These are phyloP conservation scores for Actenoides lindsayi DNA, from an alignment of 2,113 vertebrate genomes.

Conservation along the genomic window DNA sequence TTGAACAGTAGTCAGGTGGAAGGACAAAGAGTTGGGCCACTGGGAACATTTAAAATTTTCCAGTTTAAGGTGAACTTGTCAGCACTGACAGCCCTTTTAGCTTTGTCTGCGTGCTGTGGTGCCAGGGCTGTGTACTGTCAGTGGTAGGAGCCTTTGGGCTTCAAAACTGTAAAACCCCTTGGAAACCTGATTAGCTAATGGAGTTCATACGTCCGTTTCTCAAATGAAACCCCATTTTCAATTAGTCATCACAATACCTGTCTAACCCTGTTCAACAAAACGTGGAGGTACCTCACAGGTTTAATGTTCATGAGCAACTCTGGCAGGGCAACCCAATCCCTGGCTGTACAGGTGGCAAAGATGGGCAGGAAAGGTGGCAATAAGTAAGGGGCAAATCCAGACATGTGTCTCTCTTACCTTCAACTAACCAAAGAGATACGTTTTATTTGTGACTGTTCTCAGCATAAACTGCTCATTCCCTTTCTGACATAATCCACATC, in stretches of 20 bases:
- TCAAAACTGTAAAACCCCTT: neutral
- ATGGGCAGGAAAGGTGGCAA: neutral
- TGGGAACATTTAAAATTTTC: conserved; percentile 77
- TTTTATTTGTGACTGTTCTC: neutral
- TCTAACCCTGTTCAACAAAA: neutral
- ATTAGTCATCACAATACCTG: neutral
- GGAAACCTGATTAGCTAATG: conserved; percentile 40
- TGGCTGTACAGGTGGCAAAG: neutral
- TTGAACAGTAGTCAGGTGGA: conserved; percentile 70
- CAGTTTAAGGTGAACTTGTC: conserved; percentile 68
- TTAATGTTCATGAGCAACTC: neutral
- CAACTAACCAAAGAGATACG: neutral
- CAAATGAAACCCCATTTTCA: neutral
- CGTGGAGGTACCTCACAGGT: neutral
- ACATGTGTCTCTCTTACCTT: neutral
- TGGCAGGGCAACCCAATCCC: neutral
- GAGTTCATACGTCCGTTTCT: neutral
- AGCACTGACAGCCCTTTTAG: conserved; percentile 64
- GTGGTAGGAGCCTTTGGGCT: neutral
- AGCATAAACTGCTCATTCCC: neutral
- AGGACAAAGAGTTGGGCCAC: conserved; percentile 76
- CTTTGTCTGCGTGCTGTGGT: neutral
- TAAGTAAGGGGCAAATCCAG: neutral
- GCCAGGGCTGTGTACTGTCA: neutral
- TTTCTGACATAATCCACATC: neutral